These are phyloP conservation scores for Gopherus flavomarginatus DNA, from an alignment of 2,113 vertebrate genomes.

Conservation along the genomic window DNA sequence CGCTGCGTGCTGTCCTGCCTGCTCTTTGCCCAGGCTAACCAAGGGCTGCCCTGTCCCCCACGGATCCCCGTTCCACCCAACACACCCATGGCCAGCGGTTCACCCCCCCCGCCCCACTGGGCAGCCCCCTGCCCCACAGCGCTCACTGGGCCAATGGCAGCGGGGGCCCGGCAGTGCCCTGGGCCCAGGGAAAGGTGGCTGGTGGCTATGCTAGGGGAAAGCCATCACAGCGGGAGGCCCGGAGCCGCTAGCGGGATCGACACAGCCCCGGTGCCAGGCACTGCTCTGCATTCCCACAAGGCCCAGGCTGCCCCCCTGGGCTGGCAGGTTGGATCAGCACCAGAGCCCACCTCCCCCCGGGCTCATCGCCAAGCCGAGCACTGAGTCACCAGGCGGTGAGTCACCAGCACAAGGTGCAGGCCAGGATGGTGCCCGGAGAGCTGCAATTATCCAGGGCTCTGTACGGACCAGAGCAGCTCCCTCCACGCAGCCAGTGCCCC, in stretches of 20 bases:
- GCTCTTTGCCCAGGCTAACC: no score
- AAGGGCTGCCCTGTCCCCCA: no score
- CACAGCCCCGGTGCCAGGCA: not conserved
- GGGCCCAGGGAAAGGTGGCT: not conserved
- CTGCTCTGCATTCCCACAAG: not conserved
- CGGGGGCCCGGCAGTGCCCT: not conserved
- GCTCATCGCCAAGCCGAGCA: not conserved
- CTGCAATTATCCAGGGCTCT: not conserved
- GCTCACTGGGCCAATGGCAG: no score
- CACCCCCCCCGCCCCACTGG: no score
- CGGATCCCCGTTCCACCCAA: no score
- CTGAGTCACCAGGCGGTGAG: not conserved
- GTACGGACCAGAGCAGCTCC: not conserved
- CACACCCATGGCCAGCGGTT: no score
- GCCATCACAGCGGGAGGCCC: not conserved
- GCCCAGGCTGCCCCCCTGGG: accelerated
- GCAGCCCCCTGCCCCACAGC: no score
- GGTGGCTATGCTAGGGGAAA: not conserved
- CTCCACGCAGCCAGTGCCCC: not conserved
- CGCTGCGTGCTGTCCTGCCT: no score
- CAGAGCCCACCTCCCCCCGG: not conserved
- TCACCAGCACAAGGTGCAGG: not conserved
- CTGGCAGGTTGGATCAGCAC: not conserved
- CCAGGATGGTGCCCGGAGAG: not conserved
- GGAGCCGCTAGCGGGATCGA: not conserved